Percentiles rank a stretch among this genome's conserved stretches.
Evolutionary conservation across 2,113 vertebrate species (phyloP).

Genomic region (Dolichotis patagonum): DNA sequence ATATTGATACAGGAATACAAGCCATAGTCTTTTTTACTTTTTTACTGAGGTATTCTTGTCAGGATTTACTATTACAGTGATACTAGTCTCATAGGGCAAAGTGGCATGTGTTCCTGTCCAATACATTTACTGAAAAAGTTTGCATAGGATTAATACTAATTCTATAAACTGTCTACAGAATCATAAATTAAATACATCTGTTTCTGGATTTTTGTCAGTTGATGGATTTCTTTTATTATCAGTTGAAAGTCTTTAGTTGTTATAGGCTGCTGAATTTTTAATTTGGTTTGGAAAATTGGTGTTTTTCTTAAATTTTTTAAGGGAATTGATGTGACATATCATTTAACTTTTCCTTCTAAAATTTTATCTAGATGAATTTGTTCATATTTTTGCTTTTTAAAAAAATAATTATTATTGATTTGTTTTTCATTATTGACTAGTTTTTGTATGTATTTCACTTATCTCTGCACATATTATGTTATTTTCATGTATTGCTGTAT

Average conservation of each 20-base stretch:
- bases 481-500: background rate
- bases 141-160: background rate
- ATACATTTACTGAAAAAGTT: background rate
- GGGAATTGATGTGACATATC: background rate
- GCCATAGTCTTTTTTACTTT: background rate
- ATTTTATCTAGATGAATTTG: background rate
- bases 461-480: background rate
- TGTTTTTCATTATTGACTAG: background rate
- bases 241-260: background rate
- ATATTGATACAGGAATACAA: background rate
- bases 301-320: background rate
- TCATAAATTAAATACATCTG: background rate
- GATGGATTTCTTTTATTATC: background rate
- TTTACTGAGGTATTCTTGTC: background rate
- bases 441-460: background rate
- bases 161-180: background rate
- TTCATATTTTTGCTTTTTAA: no score
- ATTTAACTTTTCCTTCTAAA: background rate
- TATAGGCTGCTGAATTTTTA: background rate
- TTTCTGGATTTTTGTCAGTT: background rate
- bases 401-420: no score
- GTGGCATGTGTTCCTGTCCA: background rate
- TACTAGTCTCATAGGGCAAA: background rate
- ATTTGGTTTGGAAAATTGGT: background rate
- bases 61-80: background rate